Conservation (phyloP, 2,888 invertebrate genomes). For the Dusona sp. region DNA sequence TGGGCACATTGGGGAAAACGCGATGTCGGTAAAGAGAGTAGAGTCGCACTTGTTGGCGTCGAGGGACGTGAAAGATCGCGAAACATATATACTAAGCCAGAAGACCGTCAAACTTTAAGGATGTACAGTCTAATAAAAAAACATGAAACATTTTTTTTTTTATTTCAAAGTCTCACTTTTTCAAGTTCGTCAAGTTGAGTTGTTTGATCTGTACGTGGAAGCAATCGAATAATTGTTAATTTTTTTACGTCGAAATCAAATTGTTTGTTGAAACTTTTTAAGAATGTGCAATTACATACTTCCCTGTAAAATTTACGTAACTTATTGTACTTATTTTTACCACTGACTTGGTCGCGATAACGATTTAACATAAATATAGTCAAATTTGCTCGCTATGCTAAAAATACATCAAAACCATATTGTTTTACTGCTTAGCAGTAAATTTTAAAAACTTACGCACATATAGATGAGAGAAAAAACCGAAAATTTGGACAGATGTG, state of each 20-base stretch:
- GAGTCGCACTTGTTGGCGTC: slow-evolving; percentile 83
- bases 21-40: slow-evolving; percentile 83
- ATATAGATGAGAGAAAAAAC: too few species aligned
- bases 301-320: neutral
- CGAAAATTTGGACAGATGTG: too few species aligned
- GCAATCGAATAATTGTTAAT: neutral
- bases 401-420: neutral
- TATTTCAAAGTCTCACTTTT: neutral
- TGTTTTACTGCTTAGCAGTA: too few species aligned
- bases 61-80: slow-evolving; percentile 78
- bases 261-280: neutral
- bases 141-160: neutral
- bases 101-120: slow-evolving; percentile 15
- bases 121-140: slow-evolving; percentile 23
- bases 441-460: too few species aligned
- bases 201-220: neutral
- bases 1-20: slow-evolving; percentile 75
- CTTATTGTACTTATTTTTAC: neutral
- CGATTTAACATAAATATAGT: neutral
- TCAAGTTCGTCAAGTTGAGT: neutral
- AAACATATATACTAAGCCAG: slow-evolving; percentile 63
- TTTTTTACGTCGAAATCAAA: neutral
- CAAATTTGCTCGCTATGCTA: neutral
- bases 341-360: neutral
- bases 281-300: neutral